Conservation (phyloP, 1,140 invertebrate genomes). For the Rhyzopertha dominica region DNA sequence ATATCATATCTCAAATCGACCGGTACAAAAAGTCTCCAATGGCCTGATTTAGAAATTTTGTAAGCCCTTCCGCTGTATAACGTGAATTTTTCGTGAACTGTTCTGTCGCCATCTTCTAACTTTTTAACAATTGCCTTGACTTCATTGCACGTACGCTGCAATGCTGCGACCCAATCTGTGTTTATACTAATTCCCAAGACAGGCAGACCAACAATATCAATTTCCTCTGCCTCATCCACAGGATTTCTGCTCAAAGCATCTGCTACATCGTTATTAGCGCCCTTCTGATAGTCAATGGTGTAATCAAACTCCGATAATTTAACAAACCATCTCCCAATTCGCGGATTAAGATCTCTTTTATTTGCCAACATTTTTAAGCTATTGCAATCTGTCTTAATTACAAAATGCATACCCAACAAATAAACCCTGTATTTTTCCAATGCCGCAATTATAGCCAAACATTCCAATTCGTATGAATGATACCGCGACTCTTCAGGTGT, state of each 20-base stretch:
- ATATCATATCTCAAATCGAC: slow-evolving; percentile 2
- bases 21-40: slow-evolving; percentile 6
- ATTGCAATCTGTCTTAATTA: slow-evolving; percentile 26
- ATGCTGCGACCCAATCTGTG: slow-evolving; percentile 14
- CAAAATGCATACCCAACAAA: slow-evolving; percentile 15
- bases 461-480: slow-evolving; percentile 11
- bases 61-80: slow-evolving; percentile 3
- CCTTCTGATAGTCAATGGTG: slow-evolving; percentile 20
- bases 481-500: slow-evolving; percentile 10
- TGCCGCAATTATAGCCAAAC: slow-evolving; percentile 10
- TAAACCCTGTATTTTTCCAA: slow-evolving; percentile 14
- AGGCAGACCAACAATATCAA: slow-evolving; percentile 4
- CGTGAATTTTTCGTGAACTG: slow-evolving; percentile 6
- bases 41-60: background rate
- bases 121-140: background rate
- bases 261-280: slow-evolving; percentile 12
- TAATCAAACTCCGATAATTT: slow-evolving; percentile 23
- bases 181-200: slow-evolving; percentile 12
- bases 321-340: slow-evolving; percentile 27
- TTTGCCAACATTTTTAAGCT: slow-evolving; percentile 20
- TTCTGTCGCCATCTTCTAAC: slow-evolving; percentile 10
- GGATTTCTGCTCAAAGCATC: slow-evolving; percentile 21
- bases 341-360: slow-evolving; percentile 23
- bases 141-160: slow-evolving; percentile 8
- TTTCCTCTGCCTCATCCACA: slow-evolving; percentile 9